Conservation (phyloP, 2,113 vertebrate genomes). For the Varanus komodoensis region DNA sequence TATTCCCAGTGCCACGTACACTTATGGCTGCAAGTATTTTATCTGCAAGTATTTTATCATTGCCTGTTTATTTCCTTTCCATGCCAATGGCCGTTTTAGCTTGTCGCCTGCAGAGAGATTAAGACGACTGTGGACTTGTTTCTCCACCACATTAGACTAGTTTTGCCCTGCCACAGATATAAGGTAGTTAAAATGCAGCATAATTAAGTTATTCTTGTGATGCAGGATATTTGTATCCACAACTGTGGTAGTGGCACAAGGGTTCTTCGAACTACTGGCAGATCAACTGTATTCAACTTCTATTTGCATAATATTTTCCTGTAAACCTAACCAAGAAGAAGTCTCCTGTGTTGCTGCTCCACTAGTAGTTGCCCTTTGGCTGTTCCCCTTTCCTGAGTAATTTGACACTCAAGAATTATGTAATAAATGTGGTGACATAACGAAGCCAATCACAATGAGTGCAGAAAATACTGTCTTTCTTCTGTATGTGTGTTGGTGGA, state of each 20-base stretch:
- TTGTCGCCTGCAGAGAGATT: not conserved
- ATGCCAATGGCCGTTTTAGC: fast-evolving
- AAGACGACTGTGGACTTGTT: not conserved
- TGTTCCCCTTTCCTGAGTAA: not conserved
- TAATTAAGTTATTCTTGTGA: not conserved
- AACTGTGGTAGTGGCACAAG: not conserved
- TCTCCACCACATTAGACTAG: not conserved
- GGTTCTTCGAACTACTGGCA: not conserved
- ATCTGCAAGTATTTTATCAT: too few relatives aligned
- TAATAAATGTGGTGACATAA: not conserved
- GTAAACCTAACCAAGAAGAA: not conserved
- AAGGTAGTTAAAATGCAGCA: not conserved
- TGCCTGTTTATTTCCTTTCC: constrained; percentile 19
- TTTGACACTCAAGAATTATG: not conserved
- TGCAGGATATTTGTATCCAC: not conserved
- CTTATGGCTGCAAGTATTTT: not conserved
- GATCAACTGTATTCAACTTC: not conserved
- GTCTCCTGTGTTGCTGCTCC: not conserved
- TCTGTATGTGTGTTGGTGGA: too few relatives aligned
- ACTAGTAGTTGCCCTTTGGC: not conserved
- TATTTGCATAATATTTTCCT: not conserved
- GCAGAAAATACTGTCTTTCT: too few relatives aligned
- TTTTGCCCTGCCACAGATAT: fast-evolving
- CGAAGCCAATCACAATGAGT: not conserved
- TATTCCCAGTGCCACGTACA: constrained; percentile 12